Conservation (phyloP, 2,797 vertebrate species). For the Strix occidentalis region DNA sequence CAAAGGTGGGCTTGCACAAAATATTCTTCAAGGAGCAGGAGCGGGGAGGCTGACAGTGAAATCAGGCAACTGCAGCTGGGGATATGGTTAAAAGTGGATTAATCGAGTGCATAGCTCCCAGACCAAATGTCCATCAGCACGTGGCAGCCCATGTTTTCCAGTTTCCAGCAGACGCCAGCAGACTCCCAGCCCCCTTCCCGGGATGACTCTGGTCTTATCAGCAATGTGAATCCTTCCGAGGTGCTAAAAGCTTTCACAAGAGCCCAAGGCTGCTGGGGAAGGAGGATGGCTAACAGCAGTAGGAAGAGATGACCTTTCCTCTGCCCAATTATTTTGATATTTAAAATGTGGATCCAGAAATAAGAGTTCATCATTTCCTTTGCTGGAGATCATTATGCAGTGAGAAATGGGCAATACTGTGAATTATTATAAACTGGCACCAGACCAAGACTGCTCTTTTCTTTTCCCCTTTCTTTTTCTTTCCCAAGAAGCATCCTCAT, state of each 20-base stretch:
- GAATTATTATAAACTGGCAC: conserved; percentile 51
- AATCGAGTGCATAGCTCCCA: not conserved
- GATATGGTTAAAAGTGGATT: not conserved
- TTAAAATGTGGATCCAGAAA: conserved; percentile 31
- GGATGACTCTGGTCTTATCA: not conserved
- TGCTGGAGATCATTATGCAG: conserved; percentile 32
- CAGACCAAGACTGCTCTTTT: conserved; percentile 10
- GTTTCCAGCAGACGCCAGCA: not conserved
- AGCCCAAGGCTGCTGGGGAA: not conserved
- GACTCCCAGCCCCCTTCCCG: not conserved
- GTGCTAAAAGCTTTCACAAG: conserved; percentile 19
- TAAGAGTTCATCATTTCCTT: conserved; percentile 24
- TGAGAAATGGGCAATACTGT: conserved; percentile 33
- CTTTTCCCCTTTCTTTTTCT: not conserved
- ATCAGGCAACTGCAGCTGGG: not conserved
- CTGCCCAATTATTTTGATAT: conserved; percentile 37
- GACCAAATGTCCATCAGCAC: not conserved
- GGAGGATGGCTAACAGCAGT: not conserved
- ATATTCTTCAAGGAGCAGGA: not conserved
- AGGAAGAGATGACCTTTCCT: conserved; percentile 30
- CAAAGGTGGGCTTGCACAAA: not conserved
- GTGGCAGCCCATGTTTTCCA: not conserved
- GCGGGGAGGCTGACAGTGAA: not conserved
- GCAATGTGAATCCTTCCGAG: not conserved
- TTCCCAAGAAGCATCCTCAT: not conserved